Evolutionary conservation across 1,140 invertebrate genomes (phyloP).

Genomic region (Tetramorium simillimum): DNA sequence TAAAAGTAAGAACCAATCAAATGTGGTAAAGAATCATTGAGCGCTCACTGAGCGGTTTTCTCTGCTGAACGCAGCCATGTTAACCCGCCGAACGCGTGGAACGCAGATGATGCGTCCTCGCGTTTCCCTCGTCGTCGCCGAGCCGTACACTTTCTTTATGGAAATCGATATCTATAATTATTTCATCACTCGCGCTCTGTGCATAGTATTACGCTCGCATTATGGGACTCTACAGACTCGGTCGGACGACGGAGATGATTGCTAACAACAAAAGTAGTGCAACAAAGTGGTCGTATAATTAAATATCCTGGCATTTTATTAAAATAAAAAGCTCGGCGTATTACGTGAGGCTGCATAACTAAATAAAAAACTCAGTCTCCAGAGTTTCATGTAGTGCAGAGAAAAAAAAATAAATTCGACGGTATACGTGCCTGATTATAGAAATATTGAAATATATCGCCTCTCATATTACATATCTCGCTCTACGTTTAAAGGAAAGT

Average conservation of each 20-base stretch:
- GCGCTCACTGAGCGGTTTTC: too few relatives aligned
- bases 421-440: not conserved
- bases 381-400: not conserved
- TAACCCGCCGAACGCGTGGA: constrained; percentile 22
- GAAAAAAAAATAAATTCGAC: not conserved
- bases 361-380: not conserved
- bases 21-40: too few relatives aligned
- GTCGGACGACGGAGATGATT: constrained; percentile 4
- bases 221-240: constrained; percentile 44
- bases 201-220: constrained; percentile 57
- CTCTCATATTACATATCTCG: not conserved
- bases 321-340: not conserved
- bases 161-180: constrained; percentile 81
- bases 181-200: constrained; percentile 71
- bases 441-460: not conserved
- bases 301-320: not conserved
- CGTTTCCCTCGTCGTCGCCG: constrained; percentile 49
- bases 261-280: not conserved
- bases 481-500: not conserved
- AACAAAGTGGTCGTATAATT: constrained; percentile 17
- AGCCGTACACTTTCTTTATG: constrained; percentile 65
- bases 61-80: too few relatives aligned
- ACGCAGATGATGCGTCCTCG: constrained; percentile 38
- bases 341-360: not conserved
- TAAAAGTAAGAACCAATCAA: too few relatives aligned